These are phyloP conservation scores for Arnoldichthys spilopterus DNA, from an alignment of 2,797 vertebrate genomes.

Conservation along the genomic window DNA sequence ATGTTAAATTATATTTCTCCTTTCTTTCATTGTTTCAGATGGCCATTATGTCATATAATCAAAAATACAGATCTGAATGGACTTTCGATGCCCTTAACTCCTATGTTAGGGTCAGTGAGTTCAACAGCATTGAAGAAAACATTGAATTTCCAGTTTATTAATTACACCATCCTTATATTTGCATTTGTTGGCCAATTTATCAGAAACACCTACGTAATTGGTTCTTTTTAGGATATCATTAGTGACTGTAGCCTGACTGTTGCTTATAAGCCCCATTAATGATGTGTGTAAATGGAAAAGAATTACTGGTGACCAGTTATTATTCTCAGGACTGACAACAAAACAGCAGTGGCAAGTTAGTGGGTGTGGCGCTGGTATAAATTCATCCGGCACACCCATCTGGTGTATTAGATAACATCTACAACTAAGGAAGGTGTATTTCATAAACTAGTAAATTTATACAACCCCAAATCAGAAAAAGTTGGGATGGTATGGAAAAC, in stretches of 20 bases:
- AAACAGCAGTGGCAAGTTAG: background rate
- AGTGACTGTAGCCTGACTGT: background rate
- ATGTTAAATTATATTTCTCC: no score
- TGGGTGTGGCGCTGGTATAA: background rate
- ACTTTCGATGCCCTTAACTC: conserved; percentile 62
- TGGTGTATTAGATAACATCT: no score
- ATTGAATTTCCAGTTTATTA: background rate
- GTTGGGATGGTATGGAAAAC: no score
- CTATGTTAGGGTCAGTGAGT: conserved; percentile 65
- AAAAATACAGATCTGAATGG: conserved; percentile 64
- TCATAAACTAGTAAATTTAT: no score
- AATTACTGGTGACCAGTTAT: background rate
- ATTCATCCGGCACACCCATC: no score
- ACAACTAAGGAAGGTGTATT: no score
- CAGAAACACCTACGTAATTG: background rate
- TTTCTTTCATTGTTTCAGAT: conserved; percentile 53
- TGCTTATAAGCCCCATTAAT: background rate
- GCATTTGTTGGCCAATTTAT: background rate
- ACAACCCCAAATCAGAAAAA: no score
- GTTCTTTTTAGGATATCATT: background rate
- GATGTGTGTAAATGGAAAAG: background rate
- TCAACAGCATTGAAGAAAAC: background rate
- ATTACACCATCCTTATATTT: background rate
- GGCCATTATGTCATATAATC: conserved; percentile 69
- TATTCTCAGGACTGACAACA: background rate